A percentile compares a stretch with the other conserved stretches of the same genome.
Conservation (phyloP, 2,888 invertebrate genomes). For the Troglohyphantes excavatus region DNA sequence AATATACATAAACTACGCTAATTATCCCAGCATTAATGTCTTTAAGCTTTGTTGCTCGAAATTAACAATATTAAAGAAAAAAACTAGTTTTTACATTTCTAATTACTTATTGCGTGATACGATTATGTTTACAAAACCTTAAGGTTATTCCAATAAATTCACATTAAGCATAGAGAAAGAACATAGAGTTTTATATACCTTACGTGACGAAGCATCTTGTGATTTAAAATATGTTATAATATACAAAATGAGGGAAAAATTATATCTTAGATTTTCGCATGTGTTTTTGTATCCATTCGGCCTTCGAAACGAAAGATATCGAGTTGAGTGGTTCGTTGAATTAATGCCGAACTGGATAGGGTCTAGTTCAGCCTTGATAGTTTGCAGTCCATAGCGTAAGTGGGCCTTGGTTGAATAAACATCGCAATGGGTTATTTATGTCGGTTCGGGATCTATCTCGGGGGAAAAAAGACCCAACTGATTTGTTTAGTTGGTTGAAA, state of each 20-base stretch:
- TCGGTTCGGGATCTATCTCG: too few relatives aligned
- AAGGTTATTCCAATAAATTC: background rate
- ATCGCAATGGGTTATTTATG: too few relatives aligned
- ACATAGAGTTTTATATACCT: background rate
- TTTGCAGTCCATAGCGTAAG: too few relatives aligned
- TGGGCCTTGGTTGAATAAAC: too few relatives aligned
- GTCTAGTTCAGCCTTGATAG: too few relatives aligned
- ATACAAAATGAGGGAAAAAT: background rate
- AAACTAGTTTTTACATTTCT: background rate
- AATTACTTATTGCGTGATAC: background rate
- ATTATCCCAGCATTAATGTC: too few relatives aligned
- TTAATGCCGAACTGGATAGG: too few relatives aligned
- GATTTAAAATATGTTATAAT: background rate
- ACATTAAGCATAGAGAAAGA: background rate
- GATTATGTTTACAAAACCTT: background rate
- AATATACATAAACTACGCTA: too few relatives aligned
- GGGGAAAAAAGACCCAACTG: too few relatives aligned
- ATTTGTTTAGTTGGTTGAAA: too few relatives aligned
- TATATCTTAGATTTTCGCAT: background rate
- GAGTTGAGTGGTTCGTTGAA: too few relatives aligned
- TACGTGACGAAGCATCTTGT: background rate
- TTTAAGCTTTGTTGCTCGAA: background rate
- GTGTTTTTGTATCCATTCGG: background rate
- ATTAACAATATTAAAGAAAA: background rate
- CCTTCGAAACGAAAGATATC: background rate